Base-by-base conservation (phyloP, 2,888 invertebrate genomes). In the Electrophaes corylata region DNA sequence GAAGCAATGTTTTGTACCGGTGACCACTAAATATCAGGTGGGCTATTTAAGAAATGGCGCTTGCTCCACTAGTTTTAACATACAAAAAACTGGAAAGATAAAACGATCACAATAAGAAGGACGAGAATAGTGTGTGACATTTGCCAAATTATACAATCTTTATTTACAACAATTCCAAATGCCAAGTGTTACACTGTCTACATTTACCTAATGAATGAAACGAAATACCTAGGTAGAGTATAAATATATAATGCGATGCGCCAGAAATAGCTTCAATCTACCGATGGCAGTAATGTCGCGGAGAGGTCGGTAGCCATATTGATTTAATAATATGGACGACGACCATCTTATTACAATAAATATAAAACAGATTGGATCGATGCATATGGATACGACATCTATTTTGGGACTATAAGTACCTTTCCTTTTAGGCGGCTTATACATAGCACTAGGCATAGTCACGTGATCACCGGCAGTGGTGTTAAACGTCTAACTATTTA, bases 201-300 rank as follows among this genome's bases (percentile, higher is more conserved):
- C 39, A 18, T 14, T 18, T 39, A 18, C 39, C 39, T 8, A 18
- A 16, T 39, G 16, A 18, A 18, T 39, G 8, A 8, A 39, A 37
- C 14, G 3, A 18, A 20, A 23, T 23, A 6, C 3, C 6, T 23
- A 3, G 23, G n/a, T n/a, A n/a, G n/a, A 3, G 4, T 10, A 29
- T 29, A 2, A 26, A 45, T 45, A 31, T 45, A n/a, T 0, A 19
- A 45, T 45, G n/a, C 37, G 18, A 39, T 52, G 39, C 48, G 18
- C 16, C 23, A 26, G 14, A 47, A 33, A 47, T 41, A 33, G 31
- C 16, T 57, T 37, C 31, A 43, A 52, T 52, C 37, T 10, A 26
- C 31, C 20, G 19, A 41, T 33, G 43, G 48, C 20, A 14, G 26
- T 20, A 47, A 47, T 48, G 12, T 14, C 41, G 19, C 5, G 5